These are phyloP conservation scores for Chaetodon trifascialis DNA, from an alignment of 2,113 vertebrate species.

Conservation along the genomic window DNA sequence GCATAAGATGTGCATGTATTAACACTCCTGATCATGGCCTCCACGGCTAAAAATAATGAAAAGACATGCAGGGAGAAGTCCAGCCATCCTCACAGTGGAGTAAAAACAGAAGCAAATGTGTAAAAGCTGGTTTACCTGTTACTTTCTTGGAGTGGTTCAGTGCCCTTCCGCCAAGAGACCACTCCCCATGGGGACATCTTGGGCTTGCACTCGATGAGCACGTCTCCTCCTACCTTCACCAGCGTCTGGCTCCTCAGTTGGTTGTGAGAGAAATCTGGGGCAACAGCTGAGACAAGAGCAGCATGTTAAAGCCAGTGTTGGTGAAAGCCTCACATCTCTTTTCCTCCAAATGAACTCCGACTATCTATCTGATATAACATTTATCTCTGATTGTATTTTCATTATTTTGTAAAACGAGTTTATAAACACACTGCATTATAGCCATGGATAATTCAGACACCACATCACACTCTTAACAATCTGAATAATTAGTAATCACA, in stretches of 20 bases:
- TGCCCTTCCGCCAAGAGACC: slow-evolving; percentile 94
- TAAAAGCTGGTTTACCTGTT: slow-evolving; percentile 87
- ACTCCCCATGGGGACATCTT: slow-evolving; percentile 95
- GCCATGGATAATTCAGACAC: not conserved
- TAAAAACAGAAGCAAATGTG: slow-evolving; percentile 18
- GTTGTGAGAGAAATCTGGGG: slow-evolving; percentile 94
- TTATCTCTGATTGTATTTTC: not conserved
- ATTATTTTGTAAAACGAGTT: slow-evolving; percentile 3
- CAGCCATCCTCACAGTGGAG: not conserved
- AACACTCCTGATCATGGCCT: too few species aligned
- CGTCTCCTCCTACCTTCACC: slow-evolving; percentile 93
- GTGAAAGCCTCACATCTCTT: slow-evolving; percentile 42
- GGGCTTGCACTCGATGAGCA: slow-evolving; percentile 94
- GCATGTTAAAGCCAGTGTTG: slow-evolving; percentile 42
- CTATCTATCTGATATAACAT: slow-evolving; percentile 16
- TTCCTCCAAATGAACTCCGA: not conserved
- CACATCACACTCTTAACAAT: slow-evolving; percentile 8
- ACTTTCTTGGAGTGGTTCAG: slow-evolving; percentile 87
- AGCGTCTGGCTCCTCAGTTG: slow-evolving; percentile 91
- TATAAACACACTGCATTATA: not conserved
- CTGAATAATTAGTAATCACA: slow-evolving; percentile 15
- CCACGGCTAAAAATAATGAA: not conserved
- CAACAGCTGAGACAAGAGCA: slow-evolving; percentile 84
- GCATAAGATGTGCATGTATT: slow-evolving; percentile 15
- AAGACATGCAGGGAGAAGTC: not conserved